Evolutionary conservation across 1,140 invertebrate genomes (phyloP).

Genomic region (Sweltsa coloradensis): DNA sequence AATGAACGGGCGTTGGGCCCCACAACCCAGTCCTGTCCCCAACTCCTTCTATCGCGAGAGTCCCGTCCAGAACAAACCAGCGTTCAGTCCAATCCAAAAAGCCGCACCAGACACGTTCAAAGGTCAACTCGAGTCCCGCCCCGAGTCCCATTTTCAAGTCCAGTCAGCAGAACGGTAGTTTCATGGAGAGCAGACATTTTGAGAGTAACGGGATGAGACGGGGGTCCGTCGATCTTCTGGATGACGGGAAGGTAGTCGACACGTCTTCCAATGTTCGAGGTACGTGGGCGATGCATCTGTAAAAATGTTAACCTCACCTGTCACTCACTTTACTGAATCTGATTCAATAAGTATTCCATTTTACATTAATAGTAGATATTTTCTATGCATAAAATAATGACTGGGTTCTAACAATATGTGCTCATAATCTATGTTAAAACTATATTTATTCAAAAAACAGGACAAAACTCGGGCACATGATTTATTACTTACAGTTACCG

Average conservation of each 20-base stretch:
- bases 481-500: no score
- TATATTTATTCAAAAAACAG: no score
- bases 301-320: no score
- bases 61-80: not conserved
- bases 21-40: constrained; percentile 4
- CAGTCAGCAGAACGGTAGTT: not conserved
- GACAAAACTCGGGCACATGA: no score
- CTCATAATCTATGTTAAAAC: no score
- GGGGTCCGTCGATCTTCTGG: constrained; percentile 5
- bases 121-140: constrained; percentile 17
- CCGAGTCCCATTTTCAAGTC: constrained; percentile 15
- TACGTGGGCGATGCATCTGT: no score
- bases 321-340: no score
- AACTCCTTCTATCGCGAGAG: no score
- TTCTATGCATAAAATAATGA: no score
- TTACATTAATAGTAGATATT: no score
- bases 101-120: constrained; percentile 1
- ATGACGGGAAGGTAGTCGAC: constrained; percentile 34
- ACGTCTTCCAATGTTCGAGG: constrained; percentile 51
- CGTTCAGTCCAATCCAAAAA: not conserved
- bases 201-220: constrained; percentile 14
- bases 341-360: no score
- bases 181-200: constrained; percentile 8
- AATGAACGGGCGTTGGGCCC: not conserved
- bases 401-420: no score